Evolutionary conservation across 1,140 invertebrate species (phyloP).

Genomic region (Penaeus chinensis): DNA sequence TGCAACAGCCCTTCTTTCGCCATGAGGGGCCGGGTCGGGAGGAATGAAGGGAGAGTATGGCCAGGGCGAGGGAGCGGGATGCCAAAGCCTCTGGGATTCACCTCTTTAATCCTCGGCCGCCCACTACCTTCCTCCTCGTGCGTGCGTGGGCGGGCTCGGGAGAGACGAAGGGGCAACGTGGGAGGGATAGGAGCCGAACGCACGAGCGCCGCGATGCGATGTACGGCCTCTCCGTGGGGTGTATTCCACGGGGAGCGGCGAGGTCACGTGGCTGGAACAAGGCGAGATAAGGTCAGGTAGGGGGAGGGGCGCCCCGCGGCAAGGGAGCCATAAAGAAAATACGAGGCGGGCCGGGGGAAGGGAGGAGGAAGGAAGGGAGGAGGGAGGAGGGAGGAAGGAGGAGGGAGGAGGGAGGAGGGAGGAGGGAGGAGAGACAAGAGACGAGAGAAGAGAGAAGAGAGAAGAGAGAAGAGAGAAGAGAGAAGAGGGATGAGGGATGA

Average conservation of each 20-base stretch:
- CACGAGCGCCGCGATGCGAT: too few relatives aligned
- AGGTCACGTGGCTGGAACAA: background rate
- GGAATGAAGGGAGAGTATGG: too few relatives aligned
- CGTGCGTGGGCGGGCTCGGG: too few relatives aligned
- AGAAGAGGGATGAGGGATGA: background rate
- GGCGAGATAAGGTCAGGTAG: slow-evolving; percentile 20
- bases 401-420: background rate
- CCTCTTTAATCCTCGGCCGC: too few relatives aligned
- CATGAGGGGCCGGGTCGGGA: too few relatives aligned
- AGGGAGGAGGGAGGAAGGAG: background rate
- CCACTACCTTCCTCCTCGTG: too few relatives aligned
- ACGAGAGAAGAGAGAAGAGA: background rate
- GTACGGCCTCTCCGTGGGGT: too few relatives aligned
- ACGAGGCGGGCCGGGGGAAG: background rate
- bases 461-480: background rate
- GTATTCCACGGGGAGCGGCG: background rate
- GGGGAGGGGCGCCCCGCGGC: background rate
- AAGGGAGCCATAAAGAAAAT: background rate
- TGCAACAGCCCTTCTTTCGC: too few relatives aligned
- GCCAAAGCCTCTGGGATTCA: too few relatives aligned
- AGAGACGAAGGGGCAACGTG: too few relatives aligned
- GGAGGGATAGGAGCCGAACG: too few relatives aligned
- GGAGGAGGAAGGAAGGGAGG: background rate
- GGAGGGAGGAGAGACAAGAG: background rate
- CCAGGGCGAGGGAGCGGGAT: too few relatives aligned